Evolutionary conservation across 2,888 invertebrate genomes (phyloP), one percentile per base, ranked within the genome.

Genomic region (Andrena bucephala): DNA sequence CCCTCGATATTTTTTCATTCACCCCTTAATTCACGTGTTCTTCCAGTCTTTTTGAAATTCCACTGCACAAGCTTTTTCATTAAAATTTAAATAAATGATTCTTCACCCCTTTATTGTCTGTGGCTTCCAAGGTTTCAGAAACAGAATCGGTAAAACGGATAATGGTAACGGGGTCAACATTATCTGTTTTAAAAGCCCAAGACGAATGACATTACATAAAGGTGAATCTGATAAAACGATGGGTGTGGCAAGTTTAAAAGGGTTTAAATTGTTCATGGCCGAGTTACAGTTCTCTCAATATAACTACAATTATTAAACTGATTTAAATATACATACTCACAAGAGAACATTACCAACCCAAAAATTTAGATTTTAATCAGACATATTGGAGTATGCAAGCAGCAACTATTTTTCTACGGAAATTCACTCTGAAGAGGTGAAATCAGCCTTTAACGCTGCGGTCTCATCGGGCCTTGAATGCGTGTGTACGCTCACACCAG

Each of bases 141-240:
- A 42, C 24, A 27, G 24, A 27, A 42, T n/a, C 24, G 27, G 3
- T 42, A 57, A 27, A n/a, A n/a, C n/a, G n/a, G n/a, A n/a, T n/a
- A 59, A 62, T 5, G 20, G 24, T 16, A 42, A 24, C 31, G 27
- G 24, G 31, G 13, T 36, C n/a, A 54, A 52, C 24, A 27, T 59
- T 60, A 52, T 76, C 75, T 67, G 36, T 67, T 70, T 57, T 6
- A 69, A 75, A 81, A 68, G 50, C 20, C 7, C 5, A 54, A 65
- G 73, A 80, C 72, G 59, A 82, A 86, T 70, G 72, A 50, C 57
- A 72, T 77, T 68, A 72, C 66, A 69, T 69, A 67, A 73, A 65
- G 72, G 62, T 62, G 48, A 62, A 76, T 83, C 71, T 67, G 83
- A 76, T 76, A 59, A 20, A 60, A 60, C 16, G 42, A 68, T 65